Evolutionary conservation across 2,113 vertebrate genomes (phyloP).

Genomic region (Plectropomus leopardus): DNA sequence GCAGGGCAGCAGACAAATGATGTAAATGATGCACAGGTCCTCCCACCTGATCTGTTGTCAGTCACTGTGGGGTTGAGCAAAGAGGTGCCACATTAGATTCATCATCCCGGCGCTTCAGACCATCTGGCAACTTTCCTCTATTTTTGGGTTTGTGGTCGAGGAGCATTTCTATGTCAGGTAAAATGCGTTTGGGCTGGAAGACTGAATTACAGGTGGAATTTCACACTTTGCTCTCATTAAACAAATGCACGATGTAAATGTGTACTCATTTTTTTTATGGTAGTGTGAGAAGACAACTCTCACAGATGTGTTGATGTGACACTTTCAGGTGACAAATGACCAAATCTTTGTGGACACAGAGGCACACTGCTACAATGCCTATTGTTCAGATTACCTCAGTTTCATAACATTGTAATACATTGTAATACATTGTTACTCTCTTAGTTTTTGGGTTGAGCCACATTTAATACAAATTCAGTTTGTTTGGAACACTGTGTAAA

Average conservation of each 20-base stretch:
- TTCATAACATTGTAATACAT: background rate
- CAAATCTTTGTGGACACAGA: conserved; percentile 31
- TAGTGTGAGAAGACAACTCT: background rate
- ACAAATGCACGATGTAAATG: background rate
- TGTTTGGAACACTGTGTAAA: background rate
- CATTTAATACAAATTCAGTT: background rate
- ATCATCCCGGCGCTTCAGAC: conserved; percentile 6
- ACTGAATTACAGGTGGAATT: background rate
- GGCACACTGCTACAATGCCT: background rate
- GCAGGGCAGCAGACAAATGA: conserved; percentile 40
- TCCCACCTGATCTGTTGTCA: conserved; percentile 63
- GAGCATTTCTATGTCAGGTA: conserved; percentile 61
- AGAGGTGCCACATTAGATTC: background rate
- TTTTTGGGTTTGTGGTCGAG: conserved; percentile 16
- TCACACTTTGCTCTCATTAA: background rate
- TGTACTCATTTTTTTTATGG: background rate
- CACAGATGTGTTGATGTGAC: conserved; percentile 13
- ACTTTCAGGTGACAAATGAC: background rate
- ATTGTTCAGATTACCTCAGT: background rate
- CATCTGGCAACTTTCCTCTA: background rate
- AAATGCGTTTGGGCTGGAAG: background rate
- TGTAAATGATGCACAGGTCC: conserved; percentile 71
- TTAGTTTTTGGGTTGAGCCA: background rate
- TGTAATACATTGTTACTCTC: background rate
- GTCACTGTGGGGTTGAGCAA: conserved; percentile 27